A percentile compares a stretch with the other conserved stretches of the same genome.
These are phyloP conservation scores for Pheosia gnoma DNA, from an alignment of 2,888 invertebrate genomes.

Conservation along the genomic window DNA sequence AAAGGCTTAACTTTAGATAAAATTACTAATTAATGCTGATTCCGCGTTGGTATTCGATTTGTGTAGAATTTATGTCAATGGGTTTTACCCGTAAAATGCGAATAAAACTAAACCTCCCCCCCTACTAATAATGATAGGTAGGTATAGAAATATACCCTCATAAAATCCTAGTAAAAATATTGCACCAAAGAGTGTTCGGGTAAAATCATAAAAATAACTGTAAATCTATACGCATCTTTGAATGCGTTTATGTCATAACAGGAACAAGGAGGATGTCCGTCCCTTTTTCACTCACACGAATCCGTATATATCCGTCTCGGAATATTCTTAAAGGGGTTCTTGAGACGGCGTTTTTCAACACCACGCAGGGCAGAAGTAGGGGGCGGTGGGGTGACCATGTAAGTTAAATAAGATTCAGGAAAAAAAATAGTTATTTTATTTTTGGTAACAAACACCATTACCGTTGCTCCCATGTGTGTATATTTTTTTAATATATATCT, in stretches of 20 bases:
- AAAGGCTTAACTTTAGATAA: conserved; percentile 32
- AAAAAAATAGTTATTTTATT: no score
- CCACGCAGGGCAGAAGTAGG: conserved; percentile 19
- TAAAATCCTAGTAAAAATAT: no score
- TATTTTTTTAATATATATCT: no score
- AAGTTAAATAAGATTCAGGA: not conserved
- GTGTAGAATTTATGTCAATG: conserved; percentile 4
- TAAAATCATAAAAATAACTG: not conserved
- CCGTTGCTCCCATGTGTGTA: no score
- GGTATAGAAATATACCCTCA: no score
- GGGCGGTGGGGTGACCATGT: conserved; percentile 19
- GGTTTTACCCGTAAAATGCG: not conserved
- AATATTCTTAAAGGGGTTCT: conserved; percentile 22
- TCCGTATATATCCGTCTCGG: conserved; percentile 15
- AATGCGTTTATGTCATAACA: conserved; percentile 12
- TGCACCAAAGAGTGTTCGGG: no score
- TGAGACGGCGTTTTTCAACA: conserved; percentile 30
- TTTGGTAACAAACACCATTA: no score
- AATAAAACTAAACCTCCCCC: no score
- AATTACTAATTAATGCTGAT: conserved; percentile 41
- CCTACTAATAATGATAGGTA: no score
- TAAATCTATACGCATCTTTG: conserved; percentile 20
- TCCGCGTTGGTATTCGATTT: conserved; percentile 36
- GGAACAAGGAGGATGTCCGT: conserved; percentile 16
- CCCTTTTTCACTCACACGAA: conserved; percentile 9